These are phyloP conservation scores for Pararge aegeria DNA, from an alignment of 1,140 invertebrate species.

Conservation along the genomic window DNA sequence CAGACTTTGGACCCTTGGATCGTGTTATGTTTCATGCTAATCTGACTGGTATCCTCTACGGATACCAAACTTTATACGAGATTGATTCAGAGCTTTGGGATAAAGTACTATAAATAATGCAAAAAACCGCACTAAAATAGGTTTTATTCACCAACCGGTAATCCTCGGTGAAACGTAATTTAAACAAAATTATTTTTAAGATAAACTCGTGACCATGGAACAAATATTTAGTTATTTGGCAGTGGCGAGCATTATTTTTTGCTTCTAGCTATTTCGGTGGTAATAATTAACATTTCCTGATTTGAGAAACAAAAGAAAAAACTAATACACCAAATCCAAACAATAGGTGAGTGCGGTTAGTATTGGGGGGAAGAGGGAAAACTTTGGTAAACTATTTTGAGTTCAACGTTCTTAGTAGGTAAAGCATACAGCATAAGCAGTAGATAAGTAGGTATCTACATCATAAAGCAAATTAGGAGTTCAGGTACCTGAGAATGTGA, in stretches of 20 bases:
- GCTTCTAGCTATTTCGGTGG: background rate
- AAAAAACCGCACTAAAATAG: too few species aligned
- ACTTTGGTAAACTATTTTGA: conserved; percentile 18
- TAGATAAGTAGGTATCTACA: conserved; percentile 6
- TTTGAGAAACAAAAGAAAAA: background rate
- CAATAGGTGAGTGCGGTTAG: background rate
- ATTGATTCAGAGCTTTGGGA: too few species aligned
- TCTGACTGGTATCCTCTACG: too few species aligned
- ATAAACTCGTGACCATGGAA: background rate
- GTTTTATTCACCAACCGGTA: too few species aligned
- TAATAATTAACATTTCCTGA: background rate
- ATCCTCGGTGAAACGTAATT: too few species aligned
- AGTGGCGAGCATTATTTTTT: background rate
- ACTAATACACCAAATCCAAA: background rate
- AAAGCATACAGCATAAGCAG: background rate
- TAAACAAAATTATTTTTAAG: too few species aligned
- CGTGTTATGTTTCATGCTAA: too few species aligned
- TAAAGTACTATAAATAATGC: too few species aligned
- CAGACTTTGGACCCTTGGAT: too few species aligned
- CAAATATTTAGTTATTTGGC: background rate
- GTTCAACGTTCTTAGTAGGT: conserved; percentile 19
- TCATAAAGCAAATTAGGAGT: conserved; percentile 23
- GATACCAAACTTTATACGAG: too few species aligned
- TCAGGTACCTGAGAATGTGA: conserved; percentile 10
- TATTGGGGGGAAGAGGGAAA: background rate